Percentiles rank a stretch among this genome's conserved stretches.
Conservation (phyloP, 1,140 invertebrate genomes). For the Schmidtea mediterranea region DNA sequence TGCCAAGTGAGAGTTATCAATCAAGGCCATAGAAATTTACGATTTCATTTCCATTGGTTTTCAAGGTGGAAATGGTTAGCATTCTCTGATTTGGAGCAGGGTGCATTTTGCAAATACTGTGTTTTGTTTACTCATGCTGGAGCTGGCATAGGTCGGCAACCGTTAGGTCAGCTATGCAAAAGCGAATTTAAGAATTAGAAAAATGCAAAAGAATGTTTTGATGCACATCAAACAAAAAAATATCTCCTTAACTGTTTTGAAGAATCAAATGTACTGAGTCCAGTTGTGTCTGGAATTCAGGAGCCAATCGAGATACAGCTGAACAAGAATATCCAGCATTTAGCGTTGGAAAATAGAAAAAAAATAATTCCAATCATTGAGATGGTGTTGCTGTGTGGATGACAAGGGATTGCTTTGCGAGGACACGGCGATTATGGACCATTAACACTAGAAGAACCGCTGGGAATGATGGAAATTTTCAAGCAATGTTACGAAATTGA, state of each 20-base stretch:
- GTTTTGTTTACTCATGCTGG: too few species aligned
- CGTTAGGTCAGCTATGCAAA: too few species aligned
- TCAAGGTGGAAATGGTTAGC: not conserved
- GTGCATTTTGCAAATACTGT: too few species aligned
- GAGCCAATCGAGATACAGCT: constrained; percentile 4
- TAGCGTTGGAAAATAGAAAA: not conserved
- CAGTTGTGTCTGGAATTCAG: not conserved
- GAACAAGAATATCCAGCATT: not conserved
- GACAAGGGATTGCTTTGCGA: constrained; percentile 4
- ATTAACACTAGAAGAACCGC: constrained; percentile 4
- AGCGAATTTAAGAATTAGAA: too few species aligned
- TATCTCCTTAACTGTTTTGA: constrained; percentile 2
- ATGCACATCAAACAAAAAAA: not conserved
- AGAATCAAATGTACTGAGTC: not conserved
- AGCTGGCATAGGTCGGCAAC: too few species aligned
- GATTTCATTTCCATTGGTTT: constrained; percentile 1
- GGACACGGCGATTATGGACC: constrained; percentile 6
- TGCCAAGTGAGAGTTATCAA: not conserved
- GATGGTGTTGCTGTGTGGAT: constrained; percentile 5
- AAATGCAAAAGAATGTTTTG: too few species aligned
- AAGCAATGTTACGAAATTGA: not conserved
- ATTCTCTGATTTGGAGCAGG: too few species aligned
- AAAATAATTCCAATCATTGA: constrained; percentile 4
- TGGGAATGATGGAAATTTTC: constrained; percentile 7
- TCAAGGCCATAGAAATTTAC: constrained; percentile 2